phyloP scores from a whole-genome alignment of 2,113 vertebrate species.

The Puma concolor region DNA sequence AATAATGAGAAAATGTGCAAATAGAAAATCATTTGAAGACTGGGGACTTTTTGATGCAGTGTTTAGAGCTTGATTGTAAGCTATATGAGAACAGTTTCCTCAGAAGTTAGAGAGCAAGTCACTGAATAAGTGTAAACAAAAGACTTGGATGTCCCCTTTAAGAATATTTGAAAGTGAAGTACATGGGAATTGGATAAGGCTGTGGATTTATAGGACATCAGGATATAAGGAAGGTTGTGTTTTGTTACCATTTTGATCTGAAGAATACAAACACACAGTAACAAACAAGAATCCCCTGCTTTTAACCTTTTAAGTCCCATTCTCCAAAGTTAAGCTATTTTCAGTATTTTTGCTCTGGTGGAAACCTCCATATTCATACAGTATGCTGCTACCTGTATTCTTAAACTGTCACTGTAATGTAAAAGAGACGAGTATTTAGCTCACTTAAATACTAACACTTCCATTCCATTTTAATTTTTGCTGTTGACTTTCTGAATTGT shows the following conservation, averaged over 20 bases:
- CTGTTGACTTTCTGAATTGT: background rate
- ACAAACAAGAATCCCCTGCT: background rate
- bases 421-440: background rate
- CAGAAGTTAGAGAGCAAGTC: background rate
- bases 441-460: background rate
- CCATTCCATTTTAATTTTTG: background rate
- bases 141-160: background rate
- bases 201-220: background rate
- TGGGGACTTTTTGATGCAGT: background rate
- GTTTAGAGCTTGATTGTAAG: background rate
- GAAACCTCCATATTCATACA: background rate
- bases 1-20: conserved; percentile 23
- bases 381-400: background rate
- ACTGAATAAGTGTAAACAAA: background rate
- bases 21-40: background rate
- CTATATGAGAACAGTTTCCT: background rate
- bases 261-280: background rate
- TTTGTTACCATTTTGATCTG: conserved; percentile 9
- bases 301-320: background rate
- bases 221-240: background rate
- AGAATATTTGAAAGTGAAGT: background rate
- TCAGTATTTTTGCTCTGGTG: conserved; percentile 9
- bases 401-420: background rate
- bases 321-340: conserved; percentile 17
- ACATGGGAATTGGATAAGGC: background rate